A percentile compares a stretch with the other conserved stretches of the same genome.
Evolutionary conservation across 2,888 invertebrate species (phyloP).

Genomic region (Sipha maydis): DNA sequence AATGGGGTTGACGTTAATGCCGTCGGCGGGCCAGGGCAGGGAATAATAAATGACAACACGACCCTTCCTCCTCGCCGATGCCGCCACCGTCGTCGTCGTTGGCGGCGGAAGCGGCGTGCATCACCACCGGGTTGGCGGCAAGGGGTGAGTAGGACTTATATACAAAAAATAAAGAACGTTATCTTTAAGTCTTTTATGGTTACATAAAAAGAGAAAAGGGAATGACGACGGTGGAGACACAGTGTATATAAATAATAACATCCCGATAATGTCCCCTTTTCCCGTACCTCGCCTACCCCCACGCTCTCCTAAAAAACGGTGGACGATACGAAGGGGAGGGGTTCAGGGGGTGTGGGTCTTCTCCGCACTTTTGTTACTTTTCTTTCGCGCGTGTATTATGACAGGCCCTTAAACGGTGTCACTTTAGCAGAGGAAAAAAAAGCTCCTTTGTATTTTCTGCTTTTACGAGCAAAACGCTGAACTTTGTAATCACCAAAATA

Average conservation of each 20-base stretch:
- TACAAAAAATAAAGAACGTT: slow-evolving; percentile 61
- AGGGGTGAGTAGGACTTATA: slow-evolving; percentile 20
- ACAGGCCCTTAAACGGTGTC: slow-evolving; percentile 61
- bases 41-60: slow-evolving; percentile 58
- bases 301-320: not conserved
- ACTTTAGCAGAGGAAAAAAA: slow-evolving; percentile 52
- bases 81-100: not conserved
- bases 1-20: slow-evolving; percentile 61
- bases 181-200: slow-evolving; percentile 62
- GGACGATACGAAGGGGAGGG: not conserved
- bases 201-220: slow-evolving; percentile 57
- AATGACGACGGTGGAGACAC: slow-evolving; percentile 47
- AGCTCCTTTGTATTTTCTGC: slow-evolving; percentile 52
- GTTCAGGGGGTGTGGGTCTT: not conserved
- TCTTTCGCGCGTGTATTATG: slow-evolving; percentile 59
- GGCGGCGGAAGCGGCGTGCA: not conserved
- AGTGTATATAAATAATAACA: slow-evolving; percentile 61
- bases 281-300: not conserved
- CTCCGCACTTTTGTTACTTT: slow-evolving; percentile 58
- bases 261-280: slow-evolving; percentile 59
- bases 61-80: slow-evolving; percentile 13
- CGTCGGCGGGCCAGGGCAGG: slow-evolving; percentile 23
- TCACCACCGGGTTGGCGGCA: not conserved
- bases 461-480: slow-evolving; percentile 61
- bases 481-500: slow-evolving; percentile 59